Conservation (phyloP, 2,113 vertebrate species). For the Lonchura striata region DNA sequence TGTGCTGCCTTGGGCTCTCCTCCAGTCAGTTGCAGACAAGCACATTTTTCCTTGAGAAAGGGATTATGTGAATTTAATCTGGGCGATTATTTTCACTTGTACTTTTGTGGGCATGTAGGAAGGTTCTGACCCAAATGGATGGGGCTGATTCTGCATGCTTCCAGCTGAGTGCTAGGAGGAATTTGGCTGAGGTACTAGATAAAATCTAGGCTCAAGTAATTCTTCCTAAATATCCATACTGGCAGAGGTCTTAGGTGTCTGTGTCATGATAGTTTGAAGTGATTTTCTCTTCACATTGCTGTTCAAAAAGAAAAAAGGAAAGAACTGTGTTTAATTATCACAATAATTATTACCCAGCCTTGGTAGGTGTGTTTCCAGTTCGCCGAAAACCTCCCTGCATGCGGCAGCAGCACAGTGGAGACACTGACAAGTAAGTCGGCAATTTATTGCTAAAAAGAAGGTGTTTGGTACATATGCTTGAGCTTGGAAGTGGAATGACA, state of each 20-base stretch:
- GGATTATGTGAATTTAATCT: background rate
- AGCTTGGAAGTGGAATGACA: background rate
- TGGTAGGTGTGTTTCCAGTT: background rate
- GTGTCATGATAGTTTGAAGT: background rate
- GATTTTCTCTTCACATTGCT: background rate
- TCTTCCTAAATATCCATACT: background rate
- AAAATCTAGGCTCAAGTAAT: background rate
- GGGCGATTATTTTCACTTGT: background rate
- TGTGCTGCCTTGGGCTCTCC: background rate
- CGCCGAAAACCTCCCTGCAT: background rate
- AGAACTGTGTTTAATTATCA: background rate
- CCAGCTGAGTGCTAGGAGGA: background rate
- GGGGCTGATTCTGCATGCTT: background rate
- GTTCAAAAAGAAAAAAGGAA: background rate
- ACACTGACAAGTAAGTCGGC: background rate
- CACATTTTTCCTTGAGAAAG: background rate
- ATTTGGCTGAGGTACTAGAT: background rate
- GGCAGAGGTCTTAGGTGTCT: background rate
- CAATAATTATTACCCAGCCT: background rate
- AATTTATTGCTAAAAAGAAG: background rate
- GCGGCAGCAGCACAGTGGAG: background rate
- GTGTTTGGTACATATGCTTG: slow-evolving; percentile 27
- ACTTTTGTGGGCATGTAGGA: background rate
- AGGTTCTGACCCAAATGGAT: background rate
- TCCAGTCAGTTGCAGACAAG: background rate